Percentiles rank a stretch among this genome's conserved stretches.
These are phyloP conservation scores for Battus philenor DNA, from an alignment of 1,140 invertebrate species.

Conservation along the genomic window DNA sequence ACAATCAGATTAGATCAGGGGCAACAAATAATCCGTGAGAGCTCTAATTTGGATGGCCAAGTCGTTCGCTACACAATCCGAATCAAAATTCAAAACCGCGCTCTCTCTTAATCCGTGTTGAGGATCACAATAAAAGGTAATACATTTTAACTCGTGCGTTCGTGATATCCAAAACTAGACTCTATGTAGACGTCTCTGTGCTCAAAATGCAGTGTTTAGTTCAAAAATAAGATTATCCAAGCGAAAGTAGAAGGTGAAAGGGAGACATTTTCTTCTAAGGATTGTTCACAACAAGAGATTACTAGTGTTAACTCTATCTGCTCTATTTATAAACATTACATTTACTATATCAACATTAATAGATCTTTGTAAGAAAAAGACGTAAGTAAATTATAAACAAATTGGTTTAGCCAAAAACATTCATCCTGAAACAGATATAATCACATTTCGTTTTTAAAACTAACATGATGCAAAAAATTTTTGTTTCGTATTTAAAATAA, in stretches of 20 bases:
- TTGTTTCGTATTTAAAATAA: no score
- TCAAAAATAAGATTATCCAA: slow-evolving; percentile 72
- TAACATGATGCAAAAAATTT: no score
- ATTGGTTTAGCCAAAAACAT: no score
- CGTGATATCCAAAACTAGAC: slow-evolving; percentile 34
- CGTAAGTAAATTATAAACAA: no score
- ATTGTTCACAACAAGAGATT: slow-evolving; percentile 23
- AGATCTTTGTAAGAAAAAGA: no score
- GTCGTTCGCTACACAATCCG: slow-evolving; percentile 59
- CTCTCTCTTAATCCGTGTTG: slow-evolving; percentile 73
- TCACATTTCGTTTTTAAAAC: no score
- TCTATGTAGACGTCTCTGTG: slow-evolving; percentile 34
- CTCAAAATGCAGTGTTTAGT: slow-evolving; percentile 36
- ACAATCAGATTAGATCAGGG: slow-evolving; percentile 42
- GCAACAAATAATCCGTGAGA: slow-evolving; percentile 44
- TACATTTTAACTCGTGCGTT: slow-evolving; percentile 65
- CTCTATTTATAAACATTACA: neutral
- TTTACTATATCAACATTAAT: no score
- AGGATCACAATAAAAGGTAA: slow-evolving; percentile 75
- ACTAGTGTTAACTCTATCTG: slow-evolving; percentile 2
- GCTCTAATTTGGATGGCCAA: slow-evolving; percentile 59
- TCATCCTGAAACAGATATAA: no score
- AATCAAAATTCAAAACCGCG: slow-evolving; percentile 76
- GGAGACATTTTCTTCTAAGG: slow-evolving; percentile 66
- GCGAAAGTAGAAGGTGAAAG: slow-evolving; percentile 75